Evolutionary conservation across 2,113 vertebrate species (phyloP).

Genomic region (Arvicanthis niloticus): DNA sequence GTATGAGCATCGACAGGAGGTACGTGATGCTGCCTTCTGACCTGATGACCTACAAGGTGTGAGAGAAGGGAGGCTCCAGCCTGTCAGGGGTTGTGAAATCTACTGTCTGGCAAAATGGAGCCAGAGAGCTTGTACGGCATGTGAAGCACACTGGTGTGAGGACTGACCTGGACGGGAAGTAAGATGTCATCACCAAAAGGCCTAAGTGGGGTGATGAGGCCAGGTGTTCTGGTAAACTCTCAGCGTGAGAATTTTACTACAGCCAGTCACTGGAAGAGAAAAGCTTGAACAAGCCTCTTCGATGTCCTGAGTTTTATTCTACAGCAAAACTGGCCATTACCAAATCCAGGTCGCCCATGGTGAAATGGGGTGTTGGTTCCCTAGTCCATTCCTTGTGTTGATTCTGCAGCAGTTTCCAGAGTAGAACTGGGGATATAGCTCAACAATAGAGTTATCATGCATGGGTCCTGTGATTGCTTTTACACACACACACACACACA

Average conservation of each 20-base stretch:
- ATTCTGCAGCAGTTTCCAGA: neutral
- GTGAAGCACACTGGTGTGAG: neutral
- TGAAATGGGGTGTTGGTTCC: neutral
- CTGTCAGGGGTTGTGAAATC: too few species aligned
- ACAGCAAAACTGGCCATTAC: neutral
- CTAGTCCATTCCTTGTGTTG: neutral
- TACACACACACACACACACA: neutral
- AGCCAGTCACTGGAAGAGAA: neutral
- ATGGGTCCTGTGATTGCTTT: neutral
- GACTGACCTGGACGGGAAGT: neutral
- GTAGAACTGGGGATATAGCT: neutral
- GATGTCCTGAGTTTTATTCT: neutral
- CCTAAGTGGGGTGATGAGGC: neutral
- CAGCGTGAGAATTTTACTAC: neutral
- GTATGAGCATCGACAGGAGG: constrained; percentile 99
- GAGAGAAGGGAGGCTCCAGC: neutral
- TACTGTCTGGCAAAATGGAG: neutral
- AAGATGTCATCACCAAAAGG: neutral
- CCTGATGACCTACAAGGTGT: constrained; percentile 99
- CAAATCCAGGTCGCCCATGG: neutral
- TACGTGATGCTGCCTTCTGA: constrained; percentile 98
- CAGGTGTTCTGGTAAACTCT: neutral
- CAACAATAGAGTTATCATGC: neutral
- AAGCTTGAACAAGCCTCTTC: neutral
- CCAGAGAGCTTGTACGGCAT: neutral